Base-by-base conservation (phyloP, 2,113 vertebrate species). In the Paradisaea rubra region DNA sequence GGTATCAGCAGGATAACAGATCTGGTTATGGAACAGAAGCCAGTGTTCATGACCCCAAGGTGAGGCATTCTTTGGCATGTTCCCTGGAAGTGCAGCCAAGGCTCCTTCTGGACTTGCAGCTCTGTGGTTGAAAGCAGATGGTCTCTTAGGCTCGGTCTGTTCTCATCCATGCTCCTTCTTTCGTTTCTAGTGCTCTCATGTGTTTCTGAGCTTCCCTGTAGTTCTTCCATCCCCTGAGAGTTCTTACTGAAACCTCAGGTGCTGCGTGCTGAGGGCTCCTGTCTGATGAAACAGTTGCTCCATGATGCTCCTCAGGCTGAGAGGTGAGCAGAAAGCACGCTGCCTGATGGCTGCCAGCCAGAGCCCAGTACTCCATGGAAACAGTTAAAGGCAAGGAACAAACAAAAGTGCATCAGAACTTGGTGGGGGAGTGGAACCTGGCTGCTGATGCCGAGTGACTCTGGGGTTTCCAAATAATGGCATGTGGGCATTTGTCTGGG, bases 211-310 rank as follows among this genome's bases (percentile, higher is more conserved):
- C 60, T 91, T 94, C 88, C 64, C 54, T 83, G 39, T 83, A 91
- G 86, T 54, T 60, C 30, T 92, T 83, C 15, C 30, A 31, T 93
- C 90, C 61, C 79, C n/a, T 27, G 69, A 73, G 72, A 37, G 37
- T 83, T 94, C 79, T 81, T 78, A 90, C 21, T 71, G 85, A 89
- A 81, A 45, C 49, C 88, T 91, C 91, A 78, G 79, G 37, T 81
- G 76, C 59, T 60, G 44, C 0, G 0, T 60, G 64, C 74, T 89
- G 71, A 88, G 47, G 68, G 80, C 82, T 93, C 31, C 64, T 88
- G 68, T 88, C 79, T 96, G 90, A 93, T 95, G 94, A 91, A 95
- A 95, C 56, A 68, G 81, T 91, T 93, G 70, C 47, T 91, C 37
- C 65, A 19, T 88, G 68, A 19, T 73, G 70, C 14, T 88, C 11